These are phyloP conservation scores for Tachina fera DNA, from an alignment of 2,888 invertebrate species.

Conservation along the genomic window DNA sequence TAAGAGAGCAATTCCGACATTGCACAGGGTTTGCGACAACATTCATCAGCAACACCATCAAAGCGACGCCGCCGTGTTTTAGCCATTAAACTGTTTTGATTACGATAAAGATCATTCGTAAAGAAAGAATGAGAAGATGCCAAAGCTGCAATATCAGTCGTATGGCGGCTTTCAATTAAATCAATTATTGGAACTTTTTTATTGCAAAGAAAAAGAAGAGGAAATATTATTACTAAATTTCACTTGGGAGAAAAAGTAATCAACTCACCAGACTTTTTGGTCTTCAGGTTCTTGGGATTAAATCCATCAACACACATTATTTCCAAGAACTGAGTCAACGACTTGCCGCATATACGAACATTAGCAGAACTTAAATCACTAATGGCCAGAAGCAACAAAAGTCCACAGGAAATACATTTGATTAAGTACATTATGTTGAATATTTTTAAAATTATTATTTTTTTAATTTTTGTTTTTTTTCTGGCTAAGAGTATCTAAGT, in stretches of 20 bases:
- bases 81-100: slow-evolving; percentile 17
- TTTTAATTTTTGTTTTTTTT: background rate
- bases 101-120: background rate
- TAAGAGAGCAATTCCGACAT: slow-evolving; percentile 75
- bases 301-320: slow-evolving; percentile 33
- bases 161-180: background rate
- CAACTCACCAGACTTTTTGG: slow-evolving; percentile 38
- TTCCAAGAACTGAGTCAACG: slow-evolving; percentile 3
- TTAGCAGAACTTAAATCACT: slow-evolving; percentile 9
- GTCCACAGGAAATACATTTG: background rate
- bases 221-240: background rate
- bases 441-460: background rate
- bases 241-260: background rate
- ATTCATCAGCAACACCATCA: slow-evolving; percentile 73
- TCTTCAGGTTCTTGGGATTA: slow-evolving; percentile 14
- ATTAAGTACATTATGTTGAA: background rate
- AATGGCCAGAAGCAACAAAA: slow-evolving; percentile 7
- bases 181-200: background rate
- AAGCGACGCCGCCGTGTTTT: slow-evolving; percentile 67
- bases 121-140: background rate
- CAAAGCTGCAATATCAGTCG: background rate
- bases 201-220: background rate
- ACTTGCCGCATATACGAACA: slow-evolving; percentile 26
- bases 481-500: background rate
- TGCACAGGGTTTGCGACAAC: slow-evolving; percentile 76